These are phyloP conservation scores for Caenorhabditis inopinata DNA, from an alignment of 1,140 invertebrate species.

Conservation along the genomic window DNA sequence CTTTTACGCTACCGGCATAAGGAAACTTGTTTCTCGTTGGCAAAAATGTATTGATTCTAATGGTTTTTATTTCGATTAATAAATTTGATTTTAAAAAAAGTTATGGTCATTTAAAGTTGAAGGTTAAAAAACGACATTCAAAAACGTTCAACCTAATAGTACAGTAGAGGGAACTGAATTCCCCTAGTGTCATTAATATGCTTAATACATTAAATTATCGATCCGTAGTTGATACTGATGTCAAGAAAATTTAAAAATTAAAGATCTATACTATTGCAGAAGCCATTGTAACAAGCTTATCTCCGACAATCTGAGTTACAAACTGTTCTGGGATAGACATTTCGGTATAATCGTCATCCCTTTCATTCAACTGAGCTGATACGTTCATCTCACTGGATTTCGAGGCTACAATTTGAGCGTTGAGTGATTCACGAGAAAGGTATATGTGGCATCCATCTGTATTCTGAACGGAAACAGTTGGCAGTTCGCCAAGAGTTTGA, in stretches of 20 bases:
- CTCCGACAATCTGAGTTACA: not conserved
- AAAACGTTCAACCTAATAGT: no score
- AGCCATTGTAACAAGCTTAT: not conserved
- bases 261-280: not conserved
- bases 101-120: no score
- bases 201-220: no score
- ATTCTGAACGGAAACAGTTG: slow-evolving; percentile 6
- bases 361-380: not conserved
- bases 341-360: not conserved
- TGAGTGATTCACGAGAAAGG: not conserved
- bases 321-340: not conserved
- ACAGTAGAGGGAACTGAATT: no score
- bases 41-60: no score
- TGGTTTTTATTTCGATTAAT: no score
- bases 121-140: no score
- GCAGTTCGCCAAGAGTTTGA: not conserved
- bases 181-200: no score
- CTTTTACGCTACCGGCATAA: no score
- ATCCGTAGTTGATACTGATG: no score
- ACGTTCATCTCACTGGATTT: slow-evolving; percentile 7
- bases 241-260: not conserved
- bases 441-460: not conserved
- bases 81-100: no score
- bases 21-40: no score
- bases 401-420: not conserved